These are phyloP conservation scores for Pedicia rivosa DNA, from an alignment of 2,888 invertebrate genomes.

Conservation along the genomic window DNA sequence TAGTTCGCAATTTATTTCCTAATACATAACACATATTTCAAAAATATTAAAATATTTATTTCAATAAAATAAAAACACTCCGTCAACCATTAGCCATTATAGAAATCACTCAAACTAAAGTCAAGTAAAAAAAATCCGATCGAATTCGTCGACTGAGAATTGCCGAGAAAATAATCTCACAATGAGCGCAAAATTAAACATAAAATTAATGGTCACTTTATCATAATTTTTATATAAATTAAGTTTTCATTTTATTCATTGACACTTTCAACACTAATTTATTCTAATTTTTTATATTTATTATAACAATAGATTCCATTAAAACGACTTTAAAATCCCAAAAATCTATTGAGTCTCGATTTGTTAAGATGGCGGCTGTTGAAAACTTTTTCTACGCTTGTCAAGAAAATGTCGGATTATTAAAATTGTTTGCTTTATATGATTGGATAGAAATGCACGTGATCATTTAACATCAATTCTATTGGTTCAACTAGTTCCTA, in stretches of 20 bases:
- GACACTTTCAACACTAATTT: constrained; percentile 10
- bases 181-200: constrained; percentile 11
- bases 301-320: constrained; percentile 4
- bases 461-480: constrained; percentile 7
- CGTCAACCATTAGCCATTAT: constrained; percentile 6
- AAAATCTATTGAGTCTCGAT: constrained; percentile 41
- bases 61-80: constrained; percentile 4
- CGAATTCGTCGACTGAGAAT: constrained; percentile 12
- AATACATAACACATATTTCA: constrained; percentile 10
- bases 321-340: constrained; percentile 36
- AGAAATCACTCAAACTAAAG: constrained; percentile 5
- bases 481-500: constrained; percentile 7
- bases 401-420: constrained; percentile 53
- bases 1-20: constrained; percentile 8
- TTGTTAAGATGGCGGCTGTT: constrained; percentile 85
- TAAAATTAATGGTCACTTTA: constrained; percentile 11
- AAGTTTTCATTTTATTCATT: constrained; percentile 3
- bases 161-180: constrained; percentile 8
- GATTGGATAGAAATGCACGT: constrained; percentile 29
- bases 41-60: not conserved
- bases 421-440: constrained; percentile 27
- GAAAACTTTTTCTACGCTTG: constrained; percentile 84
- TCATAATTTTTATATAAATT: constrained; percentile 7
- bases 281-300: constrained; percentile 5
- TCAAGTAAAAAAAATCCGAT: constrained; percentile 16